Evolutionary conservation across 2,888 invertebrate genomes (phyloP), one percentile per base, ranked within the genome.

Genomic region (Clusia tigrina): DNA sequence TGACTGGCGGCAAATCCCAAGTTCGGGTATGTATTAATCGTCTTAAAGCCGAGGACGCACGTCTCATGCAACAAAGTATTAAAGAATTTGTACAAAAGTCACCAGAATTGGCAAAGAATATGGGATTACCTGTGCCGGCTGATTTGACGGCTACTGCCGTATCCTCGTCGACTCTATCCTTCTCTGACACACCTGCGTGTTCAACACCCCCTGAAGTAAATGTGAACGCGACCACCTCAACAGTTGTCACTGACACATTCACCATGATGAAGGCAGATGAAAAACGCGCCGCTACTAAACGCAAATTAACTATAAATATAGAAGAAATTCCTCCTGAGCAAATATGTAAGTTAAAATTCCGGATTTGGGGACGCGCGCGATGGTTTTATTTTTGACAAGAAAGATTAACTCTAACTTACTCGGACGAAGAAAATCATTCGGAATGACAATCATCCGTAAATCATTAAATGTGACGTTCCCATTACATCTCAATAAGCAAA

Each of bases 41-140:
- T 57, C 78, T 82, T 71, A 81, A 78, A 74, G 70, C 74, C 65
- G 83, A 87, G 76, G 89, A 89, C 79, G 87, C 88, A 74, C 85
- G 85, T 57, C 79, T 88, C 52, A 88, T 90, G 86, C 88, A 89
- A 73, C 87, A 87, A 74, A 89, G 89, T 82, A 80, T 90, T 68
- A 85, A 86, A 69, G 87, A 88, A 70, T 89, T 89, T 79, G 87
- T 86, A 61, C 88, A 89, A 78, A 88, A 87, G 73, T 86, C 87
- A 72, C 88, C 88, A 64, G 85, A 85, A 74, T 81, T 87, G 64
- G 87, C 88, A 58, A 87, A 86, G 69, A 87, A 87, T 78, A 83
- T 88, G 74, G 88, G 88, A 5, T 32, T 32, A 32, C 22, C 51
- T 18, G 51, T 37, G 15, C 25, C 46, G 42, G 12, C 26, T n/a